These are phyloP conservation scores for Pangasius djambal DNA, from an alignment of 2,797 vertebrate species.

Conservation along the genomic window DNA sequence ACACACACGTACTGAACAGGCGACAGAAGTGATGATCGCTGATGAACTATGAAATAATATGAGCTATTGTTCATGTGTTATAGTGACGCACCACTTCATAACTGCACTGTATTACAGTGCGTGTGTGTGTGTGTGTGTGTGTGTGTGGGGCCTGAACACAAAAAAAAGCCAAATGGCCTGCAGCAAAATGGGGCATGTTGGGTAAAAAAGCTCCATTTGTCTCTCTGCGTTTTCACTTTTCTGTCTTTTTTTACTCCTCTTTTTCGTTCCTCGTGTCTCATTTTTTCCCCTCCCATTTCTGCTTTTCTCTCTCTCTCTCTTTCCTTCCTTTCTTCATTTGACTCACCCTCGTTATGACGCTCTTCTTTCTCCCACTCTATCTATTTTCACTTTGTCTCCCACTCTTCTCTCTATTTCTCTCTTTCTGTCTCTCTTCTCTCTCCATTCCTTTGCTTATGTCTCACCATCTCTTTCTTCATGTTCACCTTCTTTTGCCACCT, in stretches of 20 bases:
- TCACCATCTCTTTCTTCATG: not conserved
- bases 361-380: not conserved
- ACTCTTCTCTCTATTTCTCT: too few relatives aligned
- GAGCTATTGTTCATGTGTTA: slow-evolving; percentile 12
- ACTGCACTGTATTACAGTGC: slow-evolving; percentile 5
- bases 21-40: not conserved
- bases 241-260: not conserved
- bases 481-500: not conserved
- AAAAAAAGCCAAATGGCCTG: not conserved
- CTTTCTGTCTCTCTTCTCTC: not conserved
- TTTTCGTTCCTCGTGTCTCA: not conserved
- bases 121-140: slow-evolving; percentile 26
- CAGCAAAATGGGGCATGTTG: slow-evolving; percentile 2
- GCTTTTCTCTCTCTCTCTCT: not conserved
- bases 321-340: not conserved
- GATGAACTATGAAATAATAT: slow-evolving; percentile 16
- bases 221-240: not conserved
- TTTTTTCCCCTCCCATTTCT: not conserved
- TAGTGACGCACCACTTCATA: slow-evolving; percentile 6
- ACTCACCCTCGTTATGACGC: not conserved
- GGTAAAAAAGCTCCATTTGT: not conserved
- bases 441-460: not conserved
- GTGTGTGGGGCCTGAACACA: not conserved
- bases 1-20: slow-evolving; percentile 19
- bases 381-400: not conserved